Percentiles rank a stretch among this genome's conserved stretches.
These are phyloP conservation scores for Alosa alosa DNA, from an alignment of 2,113 vertebrate genomes.

Conservation along the genomic window DNA sequence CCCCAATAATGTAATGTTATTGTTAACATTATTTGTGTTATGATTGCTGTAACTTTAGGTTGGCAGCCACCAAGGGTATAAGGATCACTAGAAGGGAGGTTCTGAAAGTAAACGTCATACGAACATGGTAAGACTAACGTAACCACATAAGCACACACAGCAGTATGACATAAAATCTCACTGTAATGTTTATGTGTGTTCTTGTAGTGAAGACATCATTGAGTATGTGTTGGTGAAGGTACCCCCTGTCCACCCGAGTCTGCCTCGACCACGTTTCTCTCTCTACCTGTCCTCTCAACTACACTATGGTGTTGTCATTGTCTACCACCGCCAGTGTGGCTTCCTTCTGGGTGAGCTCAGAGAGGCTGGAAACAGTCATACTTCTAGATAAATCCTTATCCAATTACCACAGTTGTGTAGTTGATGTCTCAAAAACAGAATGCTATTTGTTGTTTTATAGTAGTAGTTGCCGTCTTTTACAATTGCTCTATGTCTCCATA, in stretches of 20 bases:
- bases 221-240: conserved; percentile 73
- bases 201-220: conserved; percentile 72
- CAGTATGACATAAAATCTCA: not conserved
- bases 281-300: conserved; percentile 84
- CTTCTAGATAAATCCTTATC: not conserved
- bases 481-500: too few species aligned
- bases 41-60: conserved; percentile 58
- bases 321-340: conserved; percentile 78
- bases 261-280: conserved; percentile 76
- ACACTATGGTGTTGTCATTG: conserved; percentile 77
- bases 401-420: not conserved
- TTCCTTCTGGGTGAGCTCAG: conserved; percentile 74
- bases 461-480: too few species aligned
- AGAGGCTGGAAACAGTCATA: not conserved
- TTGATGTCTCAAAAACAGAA: not conserved
- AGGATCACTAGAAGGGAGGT: conserved; percentile 73
- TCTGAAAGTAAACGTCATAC: conserved; percentile 73
- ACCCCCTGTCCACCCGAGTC: conserved; percentile 56
- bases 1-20: too few species aligned
- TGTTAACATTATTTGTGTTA: not conserved
- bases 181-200: conserved; percentile 9
- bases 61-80: conserved; percentile 76
- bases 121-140: conserved; percentile 68
- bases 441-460: too few species aligned
- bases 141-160: too few species aligned